A percentile compares a stretch with the other conserved stretches of the same genome.
These are phyloP conservation scores for Blastomussa wellsi DNA, from an alignment of 92 coral and sea anemone species.

Conservation along the genomic window DNA sequence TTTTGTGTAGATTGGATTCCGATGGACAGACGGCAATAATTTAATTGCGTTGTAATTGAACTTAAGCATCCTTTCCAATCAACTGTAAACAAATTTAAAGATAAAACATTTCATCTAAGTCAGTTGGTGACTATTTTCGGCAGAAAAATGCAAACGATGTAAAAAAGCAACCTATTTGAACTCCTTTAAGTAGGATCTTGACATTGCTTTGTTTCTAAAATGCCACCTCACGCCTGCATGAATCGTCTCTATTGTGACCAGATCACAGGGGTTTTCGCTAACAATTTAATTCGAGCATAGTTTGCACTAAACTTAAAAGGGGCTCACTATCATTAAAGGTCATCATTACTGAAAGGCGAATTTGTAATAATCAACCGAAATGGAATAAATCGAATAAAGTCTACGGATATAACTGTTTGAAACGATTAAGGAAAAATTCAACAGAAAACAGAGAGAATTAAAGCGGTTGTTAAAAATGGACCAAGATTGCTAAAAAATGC, in stretches of 20 bases:
- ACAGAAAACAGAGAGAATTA: no score
- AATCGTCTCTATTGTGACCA: neutral
- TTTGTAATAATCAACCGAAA: neutral
- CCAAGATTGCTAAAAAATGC: no score
- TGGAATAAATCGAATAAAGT: neutral
- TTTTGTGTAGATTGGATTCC: neutral
- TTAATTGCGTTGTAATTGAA: neutral
- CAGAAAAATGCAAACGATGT: neutral
- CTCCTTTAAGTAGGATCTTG: neutral
- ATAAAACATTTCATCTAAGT: neutral
- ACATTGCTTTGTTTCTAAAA: neutral
- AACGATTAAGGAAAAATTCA: no score
- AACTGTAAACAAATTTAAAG: neutral
- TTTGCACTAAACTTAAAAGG: neutral
- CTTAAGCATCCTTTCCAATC: neutral
- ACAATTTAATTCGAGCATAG: no score
- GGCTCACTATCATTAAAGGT: no score
- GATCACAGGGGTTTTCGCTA: neutral
- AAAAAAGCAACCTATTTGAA: neutral
- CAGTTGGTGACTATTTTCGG: neutral
- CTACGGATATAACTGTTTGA: neutral
- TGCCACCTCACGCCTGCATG: neutral
- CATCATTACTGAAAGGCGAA: no score
- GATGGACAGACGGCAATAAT: neutral
- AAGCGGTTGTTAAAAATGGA: no score